Base-by-base conservation (phyloP, 1,140 invertebrate species). In the Zelostemma sp. region DNA sequence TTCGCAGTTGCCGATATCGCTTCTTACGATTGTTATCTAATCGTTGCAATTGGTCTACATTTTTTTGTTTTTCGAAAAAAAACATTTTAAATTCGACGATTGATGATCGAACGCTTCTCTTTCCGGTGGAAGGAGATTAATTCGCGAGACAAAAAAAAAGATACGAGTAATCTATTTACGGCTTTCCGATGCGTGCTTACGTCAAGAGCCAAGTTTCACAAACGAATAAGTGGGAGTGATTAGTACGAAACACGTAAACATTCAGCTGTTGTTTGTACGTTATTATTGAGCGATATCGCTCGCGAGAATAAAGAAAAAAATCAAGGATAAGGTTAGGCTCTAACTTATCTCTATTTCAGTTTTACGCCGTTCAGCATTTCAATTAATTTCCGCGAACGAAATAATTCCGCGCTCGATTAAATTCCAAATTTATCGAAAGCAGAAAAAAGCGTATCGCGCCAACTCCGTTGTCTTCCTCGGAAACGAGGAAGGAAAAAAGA, bases 281-380 rank as follows among this genome's bases (percentile, higher is more conserved):
- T 59, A 31, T 59, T 65, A 60, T 66, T 66, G 40, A 66, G 58
- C 51, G 58, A 55, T 50, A 67, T 67, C 57, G 56, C 21, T 49
- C 56, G 43, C n/a, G n/a, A n/a, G n/a, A n/a, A n/a, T n/a, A n/a
- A n/a, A 21, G 51, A 46, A 53, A 48, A 31, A 31, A 31, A 48
- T 19, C 19, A 48, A 48, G 46, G 46, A 28, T 28, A 31, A 6
- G 46, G 33, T 48, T 31, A 48, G 46, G 46, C 33, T n/a, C n/a
- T n/a, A n/a, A n/a, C n/a, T n/a, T n/a, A n/a, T n/a, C n/a, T n/a
- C n/a, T n/a, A n/a, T n/a, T n/a, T n/a, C n/a, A n/a, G n/a, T n/a
- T n/a, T n/a, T n/a, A n/a, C n/a, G n/a, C n/a, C n/a, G n/a, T n/a
- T n/a, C n/a, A n/a, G n/a, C n/a, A n/a, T n/a, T n/a, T n/a, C n/a